A percentile compares a stretch with the other conserved stretches of the same genome.
These are phyloP conservation scores for Malachius bipustulatus DNA, from an alignment of 2,888 invertebrate genomes.

Conservation along the genomic window DNA sequence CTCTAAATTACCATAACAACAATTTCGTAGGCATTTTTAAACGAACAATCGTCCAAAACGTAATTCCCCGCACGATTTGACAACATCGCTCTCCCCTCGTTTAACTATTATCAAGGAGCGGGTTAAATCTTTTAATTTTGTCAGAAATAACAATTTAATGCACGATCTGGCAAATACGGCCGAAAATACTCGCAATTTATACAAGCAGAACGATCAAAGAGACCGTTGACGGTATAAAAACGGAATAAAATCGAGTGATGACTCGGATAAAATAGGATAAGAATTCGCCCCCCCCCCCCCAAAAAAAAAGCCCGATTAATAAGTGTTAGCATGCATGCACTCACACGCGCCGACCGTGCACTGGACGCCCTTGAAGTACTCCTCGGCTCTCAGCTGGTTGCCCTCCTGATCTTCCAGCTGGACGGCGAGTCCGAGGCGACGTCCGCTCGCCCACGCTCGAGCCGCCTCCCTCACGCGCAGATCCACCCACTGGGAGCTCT, in stretches of 20 bases:
- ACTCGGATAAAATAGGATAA: not conserved
- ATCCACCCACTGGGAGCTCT: slow-evolving; percentile 37
- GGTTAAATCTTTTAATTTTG: no score
- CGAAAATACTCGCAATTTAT: not conserved
- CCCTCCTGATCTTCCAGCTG: slow-evolving; percentile 50
- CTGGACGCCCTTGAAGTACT: slow-evolving; percentile 40
- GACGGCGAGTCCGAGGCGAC: slow-evolving; percentile 39
- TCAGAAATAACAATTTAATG: no score
- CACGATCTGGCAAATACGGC: not conserved
- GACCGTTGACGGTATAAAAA: slow-evolving; percentile 8
- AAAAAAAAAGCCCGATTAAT: slow-evolving; percentile 14
- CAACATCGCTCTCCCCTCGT: no score
- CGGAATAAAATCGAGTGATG: not conserved
- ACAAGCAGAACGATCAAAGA: not conserved
- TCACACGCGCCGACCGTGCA: slow-evolving; percentile 40
- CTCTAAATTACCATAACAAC: no score
- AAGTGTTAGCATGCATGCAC: slow-evolving; percentile 27
- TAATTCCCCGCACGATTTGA: no score
- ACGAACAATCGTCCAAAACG: no score
- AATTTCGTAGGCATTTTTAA: no score
- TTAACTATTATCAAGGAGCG: no score
- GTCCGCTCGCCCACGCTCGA: slow-evolving; percentile 34
- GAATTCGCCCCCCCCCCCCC: not conserved
- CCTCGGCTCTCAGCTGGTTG: slow-evolving; percentile 38
- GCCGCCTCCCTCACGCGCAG: slow-evolving; percentile 39